A percentile compares a stretch with the other conserved stretches of the same genome.
Evolutionary conservation across 2,888 invertebrate species (phyloP).

Genomic region (Cheilosia pagana): DNA sequence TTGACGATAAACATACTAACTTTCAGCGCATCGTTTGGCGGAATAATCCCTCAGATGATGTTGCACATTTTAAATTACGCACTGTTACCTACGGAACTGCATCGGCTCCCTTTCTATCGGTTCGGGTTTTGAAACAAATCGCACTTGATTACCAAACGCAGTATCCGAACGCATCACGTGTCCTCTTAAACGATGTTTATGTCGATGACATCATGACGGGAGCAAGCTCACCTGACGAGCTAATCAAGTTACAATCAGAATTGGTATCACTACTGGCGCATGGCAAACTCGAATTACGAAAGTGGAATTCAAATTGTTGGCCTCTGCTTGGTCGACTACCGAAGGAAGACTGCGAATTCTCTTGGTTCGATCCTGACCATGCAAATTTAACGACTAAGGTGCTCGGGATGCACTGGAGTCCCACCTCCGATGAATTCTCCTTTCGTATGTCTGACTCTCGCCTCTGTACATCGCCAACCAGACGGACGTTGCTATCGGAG

Average conservation of each 20-base stretch:
- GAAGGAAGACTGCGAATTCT: too few relatives aligned
- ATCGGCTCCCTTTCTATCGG: slow-evolving; percentile 59
- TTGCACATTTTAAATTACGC: slow-evolving; percentile 54
- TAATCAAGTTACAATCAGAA: slow-evolving; percentile 18
- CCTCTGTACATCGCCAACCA: neutral
- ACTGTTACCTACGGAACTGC: slow-evolving; percentile 71
- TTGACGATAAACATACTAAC: slow-evolving; percentile 55
- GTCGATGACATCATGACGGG: slow-evolving; percentile 30
- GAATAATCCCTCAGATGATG: slow-evolving; percentile 12
- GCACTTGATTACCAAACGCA: slow-evolving; percentile 43
- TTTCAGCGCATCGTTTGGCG: slow-evolving; percentile 73
- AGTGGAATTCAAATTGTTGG: slow-evolving; percentile 20
- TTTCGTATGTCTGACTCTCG: neutral
- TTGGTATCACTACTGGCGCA: slow-evolving; percentile 19
- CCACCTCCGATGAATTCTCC: slow-evolving; percentile 16
- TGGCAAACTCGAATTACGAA: slow-evolving; percentile 39
- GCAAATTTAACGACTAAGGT: too few relatives aligned
- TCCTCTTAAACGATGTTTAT: neutral
- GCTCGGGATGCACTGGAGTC: neutral
- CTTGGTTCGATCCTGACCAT: too few relatives aligned
- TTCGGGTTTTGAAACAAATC: slow-evolving; percentile 55
- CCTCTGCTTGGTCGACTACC: too few relatives aligned
- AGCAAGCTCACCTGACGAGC: slow-evolving; percentile 4
- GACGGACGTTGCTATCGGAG: slow-evolving; percentile 6
- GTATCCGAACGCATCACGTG: neutral